Conservation (phyloP, 1,140 invertebrate species). For the Anoplolepis gracilipes region DNA sequence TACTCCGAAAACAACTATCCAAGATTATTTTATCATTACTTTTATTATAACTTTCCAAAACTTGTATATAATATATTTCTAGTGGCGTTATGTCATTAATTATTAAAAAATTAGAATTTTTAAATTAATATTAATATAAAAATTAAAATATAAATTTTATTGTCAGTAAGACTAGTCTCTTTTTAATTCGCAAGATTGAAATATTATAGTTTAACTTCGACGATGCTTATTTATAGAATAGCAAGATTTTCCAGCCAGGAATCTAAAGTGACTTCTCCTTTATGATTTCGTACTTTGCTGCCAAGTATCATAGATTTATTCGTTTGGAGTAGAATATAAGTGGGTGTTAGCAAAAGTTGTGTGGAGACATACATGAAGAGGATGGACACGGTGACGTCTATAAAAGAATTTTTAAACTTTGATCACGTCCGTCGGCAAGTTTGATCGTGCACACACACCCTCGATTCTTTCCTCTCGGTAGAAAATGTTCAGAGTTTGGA, state of each 20-base stretch:
- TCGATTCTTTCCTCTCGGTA: neutral
- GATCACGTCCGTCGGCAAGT: conserved; percentile 9
- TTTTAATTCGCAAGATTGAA: neutral
- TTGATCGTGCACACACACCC: conserved; percentile 30
- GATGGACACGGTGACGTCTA: conserved; percentile 25
- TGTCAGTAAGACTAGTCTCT: neutral
- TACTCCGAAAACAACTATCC: neutral
- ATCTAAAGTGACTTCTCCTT: neutral
- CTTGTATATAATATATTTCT: neutral
- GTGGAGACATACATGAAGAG: conserved; percentile 14
- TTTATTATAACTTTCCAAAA: neutral
- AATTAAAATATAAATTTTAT: neutral
- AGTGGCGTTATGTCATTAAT: neutral
- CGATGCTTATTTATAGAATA: neutral
- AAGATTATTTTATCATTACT: neutral
- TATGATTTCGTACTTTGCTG: neutral
- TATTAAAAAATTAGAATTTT: neutral
- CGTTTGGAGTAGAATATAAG: conserved; percentile 32
- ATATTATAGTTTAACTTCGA: neutral
- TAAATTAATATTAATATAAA: neutral
- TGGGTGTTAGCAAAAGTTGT: conserved; percentile 27
- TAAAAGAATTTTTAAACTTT: conserved; percentile 50
- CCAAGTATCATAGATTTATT: conserved; percentile 21
- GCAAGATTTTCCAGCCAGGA: neutral
- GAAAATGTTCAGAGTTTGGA: conserved; percentile 29